phyloP scores from a whole-genome alignment of 2,888 invertebrate genomes.

The Macrophya annulata region DNA sequence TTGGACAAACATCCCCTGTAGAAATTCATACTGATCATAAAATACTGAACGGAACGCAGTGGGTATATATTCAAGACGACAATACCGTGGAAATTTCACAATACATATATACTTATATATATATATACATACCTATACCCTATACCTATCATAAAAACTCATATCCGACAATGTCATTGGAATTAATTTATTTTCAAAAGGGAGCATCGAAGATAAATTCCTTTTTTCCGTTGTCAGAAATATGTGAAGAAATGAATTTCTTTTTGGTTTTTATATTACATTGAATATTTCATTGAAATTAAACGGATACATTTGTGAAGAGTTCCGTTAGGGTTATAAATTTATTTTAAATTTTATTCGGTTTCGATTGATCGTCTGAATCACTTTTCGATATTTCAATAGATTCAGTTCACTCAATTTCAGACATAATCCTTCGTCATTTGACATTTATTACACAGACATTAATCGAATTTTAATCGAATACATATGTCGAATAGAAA shows the following conservation, averaged over 20 bases:
- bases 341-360: background rate
- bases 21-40: constrained; percentile 9
- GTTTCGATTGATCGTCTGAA: background rate
- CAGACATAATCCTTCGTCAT: background rate
- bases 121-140: background rate
- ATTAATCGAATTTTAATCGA: background rate
- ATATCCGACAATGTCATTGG: background rate
- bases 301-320: background rate
- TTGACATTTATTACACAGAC: background rate
- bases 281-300: constrained; percentile 28
- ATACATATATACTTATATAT: too few species aligned
- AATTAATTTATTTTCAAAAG: background rate
- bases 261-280: background rate
- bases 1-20: background rate
- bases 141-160: background rate
- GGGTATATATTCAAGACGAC: background rate
- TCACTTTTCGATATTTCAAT: constrained; percentile 16
- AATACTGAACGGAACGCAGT: background rate
- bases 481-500: background rate
- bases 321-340: background rate
- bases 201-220: background rate
- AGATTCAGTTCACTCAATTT: background rate
- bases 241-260: background rate
- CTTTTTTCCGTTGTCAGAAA: background rate
- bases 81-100: background rate